Base-by-base conservation (phyloP, 2,888 invertebrate species). In the Melieria crassipennis region DNA sequence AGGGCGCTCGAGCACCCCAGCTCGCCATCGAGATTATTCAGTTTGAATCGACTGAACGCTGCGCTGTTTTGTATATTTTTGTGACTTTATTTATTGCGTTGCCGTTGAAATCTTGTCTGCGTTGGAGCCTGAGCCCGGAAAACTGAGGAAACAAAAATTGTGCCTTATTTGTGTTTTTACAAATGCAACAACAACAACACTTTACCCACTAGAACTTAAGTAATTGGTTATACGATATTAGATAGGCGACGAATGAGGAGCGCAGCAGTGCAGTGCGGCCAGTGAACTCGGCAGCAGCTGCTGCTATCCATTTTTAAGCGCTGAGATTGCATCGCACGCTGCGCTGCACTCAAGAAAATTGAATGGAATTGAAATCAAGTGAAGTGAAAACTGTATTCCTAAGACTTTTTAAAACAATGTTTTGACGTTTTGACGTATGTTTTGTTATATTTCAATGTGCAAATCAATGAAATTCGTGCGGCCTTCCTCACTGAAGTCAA, bases 321-420 rank as follows among this genome's bases (percentile, higher is more conserved):
- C 30, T 3, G 30, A 30, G 30, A 1, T 30, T 30, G 30, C 30
- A 30, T 30, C 0, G 1, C 30, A 30, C 30, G 30, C 30, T 30
- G 30, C 30, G 2, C 30, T 30, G 30, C 30, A 30, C 30, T 30
- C 30, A 30, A 30, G 30, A 30, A 30, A 30, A 30, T 30, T 30
- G 30, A 30, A 30, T 30, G 30, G 30, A 30, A 30, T 30, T 30
- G 30, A 30, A 30, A 30, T 30, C 30, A 30, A 30, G 30, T 30
- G 43, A 72, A 78, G 76, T 80, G 74, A 65, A 78, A 80, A 81
- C 78, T 84, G 78, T 83, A 83, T 78, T 77, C 70, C 75, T 84
- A 83, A 82, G 81, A 83, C 83, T 83, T 82, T 52, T 70, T 63
- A 43, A 66, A 72, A 69, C 43, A 72, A 55, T 69, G n/a, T n/a